These are phyloP conservation scores for Neodontobutis hainanensis DNA, from an alignment of 2,113 vertebrate genomes.

Conservation along the genomic window DNA sequence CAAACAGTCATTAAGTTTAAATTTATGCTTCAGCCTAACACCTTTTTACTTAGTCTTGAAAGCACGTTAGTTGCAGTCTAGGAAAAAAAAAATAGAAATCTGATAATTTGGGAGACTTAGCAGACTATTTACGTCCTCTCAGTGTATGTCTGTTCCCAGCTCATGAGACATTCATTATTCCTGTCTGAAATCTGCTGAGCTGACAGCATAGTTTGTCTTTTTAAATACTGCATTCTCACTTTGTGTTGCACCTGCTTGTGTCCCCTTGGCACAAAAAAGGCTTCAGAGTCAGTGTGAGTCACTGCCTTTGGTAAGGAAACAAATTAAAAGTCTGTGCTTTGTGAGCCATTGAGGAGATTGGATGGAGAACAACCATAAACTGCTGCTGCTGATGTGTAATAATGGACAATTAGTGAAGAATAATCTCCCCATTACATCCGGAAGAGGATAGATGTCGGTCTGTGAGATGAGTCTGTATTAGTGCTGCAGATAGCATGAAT, in stretches of 20 bases:
- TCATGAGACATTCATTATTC: not conserved
- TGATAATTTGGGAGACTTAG: no score
- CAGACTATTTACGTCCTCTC: no score
- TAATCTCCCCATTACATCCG: constrained; percentile 9
- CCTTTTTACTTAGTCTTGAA: no score
- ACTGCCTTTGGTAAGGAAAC: not conserved
- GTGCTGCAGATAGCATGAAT: not conserved
- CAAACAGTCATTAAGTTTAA: no score
- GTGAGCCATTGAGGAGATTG: constrained; percentile 38
- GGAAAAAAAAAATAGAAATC: no score
- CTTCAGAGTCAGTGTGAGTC: not conserved
- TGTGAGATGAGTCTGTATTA: constrained; percentile 13
- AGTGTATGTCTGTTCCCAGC: no score
- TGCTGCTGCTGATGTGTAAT: constrained; percentile 8
- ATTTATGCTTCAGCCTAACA: no score
- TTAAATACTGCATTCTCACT: not conserved
- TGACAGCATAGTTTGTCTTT: not conserved
- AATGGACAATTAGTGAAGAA: constrained; percentile 42
- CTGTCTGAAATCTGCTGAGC: not conserved
- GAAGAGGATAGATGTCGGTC: not conserved
- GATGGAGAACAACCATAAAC: constrained; percentile 23
- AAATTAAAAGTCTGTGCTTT: not conserved
- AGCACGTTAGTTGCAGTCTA: no score
- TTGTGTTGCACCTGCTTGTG: not conserved
- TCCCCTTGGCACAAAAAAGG: not conserved